These are phyloP conservation scores for Ectropis grisescens DNA, from an alignment of 1,140 invertebrate species.

Conservation along the genomic window DNA sequence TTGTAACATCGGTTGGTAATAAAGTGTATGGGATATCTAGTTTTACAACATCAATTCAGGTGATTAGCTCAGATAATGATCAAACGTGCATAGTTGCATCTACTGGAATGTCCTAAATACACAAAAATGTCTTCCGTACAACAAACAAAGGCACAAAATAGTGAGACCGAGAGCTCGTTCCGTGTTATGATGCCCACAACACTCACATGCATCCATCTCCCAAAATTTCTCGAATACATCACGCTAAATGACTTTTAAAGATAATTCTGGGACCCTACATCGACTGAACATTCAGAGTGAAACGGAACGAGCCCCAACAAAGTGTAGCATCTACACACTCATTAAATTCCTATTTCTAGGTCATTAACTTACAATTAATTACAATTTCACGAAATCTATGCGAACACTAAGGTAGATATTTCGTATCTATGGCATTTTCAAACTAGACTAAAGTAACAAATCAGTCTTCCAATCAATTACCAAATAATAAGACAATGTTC, in stretches of 20 bases:
- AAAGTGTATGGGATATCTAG: no score
- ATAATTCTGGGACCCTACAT: no score
- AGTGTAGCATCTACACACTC: slow-evolving; percentile 49
- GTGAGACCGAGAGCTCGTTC: no score
- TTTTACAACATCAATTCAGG: no score
- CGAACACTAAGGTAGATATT: slow-evolving; percentile 34
- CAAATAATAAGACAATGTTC: slow-evolving; percentile 51
- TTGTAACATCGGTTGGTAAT: no score
- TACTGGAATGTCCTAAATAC: slow-evolving; percentile 65
- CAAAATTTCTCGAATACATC: no score
- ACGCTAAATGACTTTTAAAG: no score
- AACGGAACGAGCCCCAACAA: no score
- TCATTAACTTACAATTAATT: slow-evolving; percentile 37
- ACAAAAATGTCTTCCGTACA: slow-evolving; percentile 30
- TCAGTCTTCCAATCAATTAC: slow-evolving; percentile 64
- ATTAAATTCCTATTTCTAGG: slow-evolving; percentile 8
- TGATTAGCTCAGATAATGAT: no score
- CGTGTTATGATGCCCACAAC: no score
- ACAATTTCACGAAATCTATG: slow-evolving; percentile 18
- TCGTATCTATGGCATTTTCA: slow-evolving; percentile 67
- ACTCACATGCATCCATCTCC: no score
- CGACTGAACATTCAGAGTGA: no score
- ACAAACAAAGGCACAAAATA: slow-evolving; percentile 62
- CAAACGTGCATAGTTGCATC: slow-evolving; percentile 40
- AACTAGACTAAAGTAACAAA: slow-evolving; percentile 69